These are phyloP conservation scores for Latrodectus geometricus DNA, from an alignment of 1,140 invertebrate genomes.

Conservation along the genomic window DNA sequence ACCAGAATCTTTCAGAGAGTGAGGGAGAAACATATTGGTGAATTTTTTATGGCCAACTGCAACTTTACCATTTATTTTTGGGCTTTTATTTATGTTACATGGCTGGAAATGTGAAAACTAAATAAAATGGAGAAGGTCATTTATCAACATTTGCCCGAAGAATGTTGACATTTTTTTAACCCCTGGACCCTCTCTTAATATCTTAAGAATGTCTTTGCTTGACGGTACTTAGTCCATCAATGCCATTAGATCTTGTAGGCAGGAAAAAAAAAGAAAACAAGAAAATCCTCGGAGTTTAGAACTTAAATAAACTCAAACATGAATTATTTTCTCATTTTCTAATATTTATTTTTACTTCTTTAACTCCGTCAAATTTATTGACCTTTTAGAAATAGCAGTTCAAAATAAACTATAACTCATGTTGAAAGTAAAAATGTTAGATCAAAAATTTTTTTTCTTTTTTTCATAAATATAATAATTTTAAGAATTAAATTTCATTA, in stretches of 20 bases:
- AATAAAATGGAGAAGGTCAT: constrained; percentile 25
- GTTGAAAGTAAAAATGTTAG: no score
- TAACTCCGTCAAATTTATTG: no score
- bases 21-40: not conserved
- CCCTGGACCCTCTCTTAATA: not conserved
- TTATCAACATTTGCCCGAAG: constrained; percentile 24
- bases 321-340: no score
- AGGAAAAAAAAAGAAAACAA: not conserved
- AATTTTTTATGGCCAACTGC: constrained; percentile 3
- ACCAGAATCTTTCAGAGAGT: not conserved
- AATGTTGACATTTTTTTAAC: not conserved
- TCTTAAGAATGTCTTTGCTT: not conserved
- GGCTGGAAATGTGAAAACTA: not conserved
- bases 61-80: not conserved
- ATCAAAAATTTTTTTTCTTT: no score
- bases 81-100: not conserved
- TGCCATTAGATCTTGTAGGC: not conserved
- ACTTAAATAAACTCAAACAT: not conserved
- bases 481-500: no score
- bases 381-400: no score
- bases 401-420: no score
- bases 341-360: no score
- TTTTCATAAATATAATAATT: no score
- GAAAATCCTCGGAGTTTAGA: not conserved
- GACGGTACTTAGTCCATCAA: not conserved